Base-by-base conservation (phyloP, 2,113 vertebrate species). In the Petrocephalus zakoni region DNA sequence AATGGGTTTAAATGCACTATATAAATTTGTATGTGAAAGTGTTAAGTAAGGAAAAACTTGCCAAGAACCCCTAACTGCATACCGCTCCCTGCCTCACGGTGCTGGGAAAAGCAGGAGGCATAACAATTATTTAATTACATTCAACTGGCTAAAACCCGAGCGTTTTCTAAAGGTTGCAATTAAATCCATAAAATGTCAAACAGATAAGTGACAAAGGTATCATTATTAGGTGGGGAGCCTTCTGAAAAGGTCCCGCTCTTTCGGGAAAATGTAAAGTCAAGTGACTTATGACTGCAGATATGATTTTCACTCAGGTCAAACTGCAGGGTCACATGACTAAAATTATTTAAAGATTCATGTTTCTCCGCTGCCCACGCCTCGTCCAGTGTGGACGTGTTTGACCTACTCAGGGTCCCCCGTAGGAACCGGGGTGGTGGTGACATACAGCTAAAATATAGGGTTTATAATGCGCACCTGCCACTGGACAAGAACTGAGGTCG, bases 401-500 rank as follows among this genome's bases (percentile, higher is more conserved):
- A 75, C 68, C 68, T 75, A 37, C 68, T 34, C 29, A n/a, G 21
- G 34, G 22, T 55, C 5, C 22, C 61, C 37, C 5, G 42, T 19
- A 17, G 4, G 17, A 42, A 37, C 34, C 19, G 1, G 15, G 56
- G 52, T 29, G 13, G 34, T 21, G 0, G 42, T 15, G 21, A 42
- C 34, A 42, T 72, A 37, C 25, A n/a, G 46, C 47, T 15, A 75
- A 75, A 81, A 88, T 47, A 10, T 56, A 51, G 56, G 37, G 21
- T 86, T 88, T 19, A 81, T 64, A 88, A 42, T 49, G 17, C 94
- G 91, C 93, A 98, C 98, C 98, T 98, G 96, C 98, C 98, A 99
- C 91, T 98, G 97, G 92, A 99, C 95, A 88, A 99, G 94, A 58
- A 99, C 96, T 0, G 98, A 99, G 51, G 98, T 98, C 1, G 98